phyloP scores from a whole-genome alignment of 2,888 invertebrate species.

The Epinotia nisella region DNA sequence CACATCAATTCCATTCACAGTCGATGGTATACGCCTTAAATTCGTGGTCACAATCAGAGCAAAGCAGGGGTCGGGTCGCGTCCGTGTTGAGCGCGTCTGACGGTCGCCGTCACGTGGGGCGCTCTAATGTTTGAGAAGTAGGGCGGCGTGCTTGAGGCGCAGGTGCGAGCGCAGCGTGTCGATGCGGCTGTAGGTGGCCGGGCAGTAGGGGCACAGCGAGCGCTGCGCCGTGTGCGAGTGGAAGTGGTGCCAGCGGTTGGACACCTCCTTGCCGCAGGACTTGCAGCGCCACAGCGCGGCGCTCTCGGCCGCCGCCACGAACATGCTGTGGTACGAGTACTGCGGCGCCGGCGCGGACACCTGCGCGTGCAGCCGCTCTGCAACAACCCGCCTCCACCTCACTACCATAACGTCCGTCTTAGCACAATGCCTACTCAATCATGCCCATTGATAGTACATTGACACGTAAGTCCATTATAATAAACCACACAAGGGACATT shows the following conservation, averaged over 20 bases:
- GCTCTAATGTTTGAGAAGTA: slow-evolving; percentile 77
- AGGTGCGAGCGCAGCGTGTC: slow-evolving; percentile 93
- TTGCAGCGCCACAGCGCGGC: slow-evolving; percentile 92
- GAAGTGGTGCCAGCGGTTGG: slow-evolving; percentile 95
- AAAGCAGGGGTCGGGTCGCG: slow-evolving; percentile 51
- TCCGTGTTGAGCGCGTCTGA: slow-evolving; percentile 8
- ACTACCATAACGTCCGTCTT: slow-evolving; percentile 44
- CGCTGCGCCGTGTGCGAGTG: slow-evolving; percentile 93
- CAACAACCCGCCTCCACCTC: slow-evolving; percentile 51
- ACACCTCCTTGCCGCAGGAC: slow-evolving; percentile 93
- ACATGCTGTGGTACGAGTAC: slow-evolving; percentile 93
- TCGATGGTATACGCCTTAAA: slow-evolving; percentile 43
- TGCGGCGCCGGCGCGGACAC: slow-evolving; percentile 63
- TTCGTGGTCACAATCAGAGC: slow-evolving; percentile 41
- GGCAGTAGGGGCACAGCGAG: slow-evolving; percentile 93
- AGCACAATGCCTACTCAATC: neutral
- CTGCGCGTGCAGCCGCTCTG: slow-evolving; percentile 61
- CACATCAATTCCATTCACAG: slow-evolving; percentile 9
- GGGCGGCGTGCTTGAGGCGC: slow-evolving; percentile 88
- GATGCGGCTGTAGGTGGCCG: slow-evolving; percentile 94
- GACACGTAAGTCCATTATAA: neutral
- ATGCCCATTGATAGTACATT: neutral
- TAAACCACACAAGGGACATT: neutral
- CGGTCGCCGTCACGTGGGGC: neutral
- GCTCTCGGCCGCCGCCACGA: slow-evolving; percentile 89